Evolutionary conservation across 1,140 invertebrate species (phyloP).

Genomic region (Trichonephila inaurata): DNA sequence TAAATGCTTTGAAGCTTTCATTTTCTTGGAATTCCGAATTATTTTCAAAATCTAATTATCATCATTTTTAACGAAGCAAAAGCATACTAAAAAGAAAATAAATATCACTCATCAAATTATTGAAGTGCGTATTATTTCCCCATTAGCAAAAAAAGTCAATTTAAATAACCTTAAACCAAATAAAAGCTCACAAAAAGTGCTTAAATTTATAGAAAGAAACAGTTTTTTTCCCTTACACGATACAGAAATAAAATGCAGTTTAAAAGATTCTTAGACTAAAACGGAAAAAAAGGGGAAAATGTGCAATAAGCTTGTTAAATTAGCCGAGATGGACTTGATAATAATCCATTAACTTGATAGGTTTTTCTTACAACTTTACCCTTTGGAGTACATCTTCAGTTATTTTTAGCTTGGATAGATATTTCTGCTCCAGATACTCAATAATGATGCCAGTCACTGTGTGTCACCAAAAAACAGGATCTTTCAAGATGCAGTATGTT

Average conservation of each 20-base stretch:
- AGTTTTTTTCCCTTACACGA: neutral
- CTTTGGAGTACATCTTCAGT: neutral
- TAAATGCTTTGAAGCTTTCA: too few species aligned
- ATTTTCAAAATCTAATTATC: too few species aligned
- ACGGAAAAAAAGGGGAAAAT: neutral
- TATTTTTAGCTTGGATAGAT: slow-evolving; percentile 30
- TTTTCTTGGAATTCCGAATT: too few species aligned
- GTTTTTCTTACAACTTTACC: neutral
- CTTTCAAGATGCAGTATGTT: neutral
- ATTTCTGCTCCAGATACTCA: slow-evolving; percentile 66
- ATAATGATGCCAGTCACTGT: slow-evolving; percentile 13
- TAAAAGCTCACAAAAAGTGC: neutral
- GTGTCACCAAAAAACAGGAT: slow-evolving; percentile 12
- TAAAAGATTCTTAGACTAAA: too few species aligned
- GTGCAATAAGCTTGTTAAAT: neutral
- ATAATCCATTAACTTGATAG: neutral
- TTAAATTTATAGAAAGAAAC: neutral
- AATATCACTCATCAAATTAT: too few species aligned
- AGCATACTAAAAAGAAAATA: too few species aligned
- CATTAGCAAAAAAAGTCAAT: too few species aligned
- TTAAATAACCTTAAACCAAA: neutral
- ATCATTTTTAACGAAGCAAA: too few species aligned
- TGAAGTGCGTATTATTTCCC: too few species aligned
- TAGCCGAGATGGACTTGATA: neutral
- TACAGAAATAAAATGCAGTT: too few species aligned